Percentiles rank a stretch among this genome's conserved stretches.
Evolutionary conservation across 2,888 invertebrate genomes (phyloP).

Genomic region (Lepidochrysops patricia): DNA sequence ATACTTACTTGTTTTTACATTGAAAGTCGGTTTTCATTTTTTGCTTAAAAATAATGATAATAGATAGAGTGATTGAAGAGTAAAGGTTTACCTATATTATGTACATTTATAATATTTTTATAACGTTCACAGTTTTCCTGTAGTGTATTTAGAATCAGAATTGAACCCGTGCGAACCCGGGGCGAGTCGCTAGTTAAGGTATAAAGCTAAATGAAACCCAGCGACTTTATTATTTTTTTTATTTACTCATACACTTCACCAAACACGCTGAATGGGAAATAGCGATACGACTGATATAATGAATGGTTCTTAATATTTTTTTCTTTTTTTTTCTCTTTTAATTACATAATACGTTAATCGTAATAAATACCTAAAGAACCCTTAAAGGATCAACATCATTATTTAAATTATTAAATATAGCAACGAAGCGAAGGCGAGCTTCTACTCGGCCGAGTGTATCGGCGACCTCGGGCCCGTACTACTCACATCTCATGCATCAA

Average conservation of each 20-base stretch:
- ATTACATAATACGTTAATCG: constrained; percentile 50
- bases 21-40: no score
- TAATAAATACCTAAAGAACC: constrained; percentile 51
- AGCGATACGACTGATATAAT: constrained; percentile 60
- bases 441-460: constrained; percentile 14
- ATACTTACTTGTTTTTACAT: neutral
- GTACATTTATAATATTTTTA: no score
- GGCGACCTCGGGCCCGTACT: constrained; percentile 23
- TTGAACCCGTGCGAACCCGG: no score
- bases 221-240: constrained; percentile 43
- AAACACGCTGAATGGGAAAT: constrained; percentile 64
- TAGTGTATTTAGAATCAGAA: no score
- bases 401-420: constrained; percentile 61
- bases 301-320: constrained; percentile 31
- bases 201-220: neutral
- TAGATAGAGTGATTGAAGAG: no score
- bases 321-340: constrained; percentile 34
- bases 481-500: no score
- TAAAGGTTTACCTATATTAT: no score
- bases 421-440: constrained; percentile 10
- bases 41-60: no score
- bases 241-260: constrained; percentile 59
- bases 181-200: no score
- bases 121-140: no score
- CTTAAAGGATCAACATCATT: constrained; percentile 44